Conservation (phyloP, 2,113 vertebrate genomes). For the Epinephelus fuscoguttatus region DNA sequence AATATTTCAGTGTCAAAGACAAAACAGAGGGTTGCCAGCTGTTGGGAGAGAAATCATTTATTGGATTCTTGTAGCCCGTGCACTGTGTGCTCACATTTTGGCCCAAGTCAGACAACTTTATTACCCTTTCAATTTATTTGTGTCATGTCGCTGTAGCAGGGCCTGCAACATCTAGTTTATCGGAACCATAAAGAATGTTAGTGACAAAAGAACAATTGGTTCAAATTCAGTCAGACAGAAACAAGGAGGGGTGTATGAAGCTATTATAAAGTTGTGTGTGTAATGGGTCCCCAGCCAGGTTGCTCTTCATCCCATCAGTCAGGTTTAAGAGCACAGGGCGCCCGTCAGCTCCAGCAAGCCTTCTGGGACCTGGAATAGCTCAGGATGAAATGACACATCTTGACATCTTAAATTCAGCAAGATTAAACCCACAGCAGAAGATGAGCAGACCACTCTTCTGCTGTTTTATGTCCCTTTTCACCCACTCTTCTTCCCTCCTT, state of each 20-base stretch:
- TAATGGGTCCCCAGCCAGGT: constrained; percentile 71
- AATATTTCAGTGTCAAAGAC: constrained; percentile 62
- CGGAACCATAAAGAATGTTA: constrained; percentile 74
- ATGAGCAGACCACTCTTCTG: constrained; percentile 19
- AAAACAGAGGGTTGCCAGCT: constrained; percentile 47
- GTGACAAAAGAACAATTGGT: constrained; percentile 77
- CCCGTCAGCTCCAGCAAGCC: constrained; percentile 46
- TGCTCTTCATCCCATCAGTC: constrained; percentile 77
- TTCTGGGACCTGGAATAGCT: constrained; percentile 70
- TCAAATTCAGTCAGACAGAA: constrained; percentile 71
- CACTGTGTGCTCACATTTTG: constrained; percentile 46
- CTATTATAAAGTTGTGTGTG: constrained; percentile 75
- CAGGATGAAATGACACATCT: constrained; percentile 78
- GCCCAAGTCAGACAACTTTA: constrained; percentile 68
- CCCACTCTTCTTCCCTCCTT: neutral
- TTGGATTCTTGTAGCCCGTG: constrained; percentile 21
- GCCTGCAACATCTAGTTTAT: constrained; percentile 72
- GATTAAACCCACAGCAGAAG: constrained; percentile 78
- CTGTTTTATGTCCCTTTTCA: constrained; percentile 62
- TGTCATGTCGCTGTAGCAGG: constrained; percentile 46
- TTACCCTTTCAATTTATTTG: constrained; percentile 74
- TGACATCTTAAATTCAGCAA: constrained; percentile 80
- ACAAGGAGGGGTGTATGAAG: constrained; percentile 51
- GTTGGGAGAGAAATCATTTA: constrained; percentile 33
- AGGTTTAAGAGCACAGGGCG: constrained; percentile 75